phyloP scores from a whole-genome alignment of 1,140 invertebrate species.

The Idris sp. region DNA sequence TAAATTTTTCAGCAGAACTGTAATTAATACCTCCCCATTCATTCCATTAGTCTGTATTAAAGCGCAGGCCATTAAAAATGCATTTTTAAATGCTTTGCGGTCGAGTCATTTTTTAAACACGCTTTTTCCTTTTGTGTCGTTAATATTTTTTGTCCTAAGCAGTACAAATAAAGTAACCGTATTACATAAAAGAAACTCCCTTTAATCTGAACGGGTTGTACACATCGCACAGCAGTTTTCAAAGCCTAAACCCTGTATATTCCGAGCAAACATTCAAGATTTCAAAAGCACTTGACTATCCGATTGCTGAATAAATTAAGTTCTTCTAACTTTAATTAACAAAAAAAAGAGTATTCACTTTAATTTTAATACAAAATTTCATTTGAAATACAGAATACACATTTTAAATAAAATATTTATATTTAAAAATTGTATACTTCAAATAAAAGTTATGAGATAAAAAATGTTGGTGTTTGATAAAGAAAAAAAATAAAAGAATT shows the following conservation, averaged over 20 bases:
- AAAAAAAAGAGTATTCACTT: no score
- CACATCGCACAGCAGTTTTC: constrained; percentile 36
- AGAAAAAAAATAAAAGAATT: no score
- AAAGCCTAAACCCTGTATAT: constrained; percentile 43
- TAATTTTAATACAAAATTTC: no score
- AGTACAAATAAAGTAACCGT: constrained; percentile 54
- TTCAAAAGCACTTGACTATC: constrained; percentile 52
- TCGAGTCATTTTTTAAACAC: constrained; percentile 8
- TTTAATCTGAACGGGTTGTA: constrained; percentile 52
- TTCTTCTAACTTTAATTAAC: no score
- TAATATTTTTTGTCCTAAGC: constrained; percentile 24
- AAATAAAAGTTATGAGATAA: no score
- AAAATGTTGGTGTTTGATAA: no score
- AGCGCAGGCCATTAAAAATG: background rate
- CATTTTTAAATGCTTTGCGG: constrained; percentile 22
- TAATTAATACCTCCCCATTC: background rate
- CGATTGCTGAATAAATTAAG: no score
- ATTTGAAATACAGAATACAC: no score
- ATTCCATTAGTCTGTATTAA: constrained; percentile 14
- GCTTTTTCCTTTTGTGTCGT: constrained; percentile 14
- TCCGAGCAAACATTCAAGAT: constrained; percentile 50
- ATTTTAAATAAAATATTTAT: no score
- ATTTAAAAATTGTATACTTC: no score
- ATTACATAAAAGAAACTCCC: constrained; percentile 52
- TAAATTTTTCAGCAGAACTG: background rate